These are phyloP conservation scores for Rhynchonycteris naso DNA, from an alignment of 2,797 vertebrate genomes.

Conservation along the genomic window DNA sequence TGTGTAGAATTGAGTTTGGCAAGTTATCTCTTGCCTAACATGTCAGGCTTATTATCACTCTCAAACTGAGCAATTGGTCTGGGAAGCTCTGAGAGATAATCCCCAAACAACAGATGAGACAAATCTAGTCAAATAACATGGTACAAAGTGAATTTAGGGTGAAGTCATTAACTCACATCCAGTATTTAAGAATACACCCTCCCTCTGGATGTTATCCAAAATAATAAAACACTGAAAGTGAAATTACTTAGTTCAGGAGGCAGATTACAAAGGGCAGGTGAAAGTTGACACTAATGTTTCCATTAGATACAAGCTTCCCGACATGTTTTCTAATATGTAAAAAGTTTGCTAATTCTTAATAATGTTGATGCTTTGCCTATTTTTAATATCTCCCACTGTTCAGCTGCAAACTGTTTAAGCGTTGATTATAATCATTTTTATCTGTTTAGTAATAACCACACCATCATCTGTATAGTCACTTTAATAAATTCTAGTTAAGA, in stretches of 20 bases:
- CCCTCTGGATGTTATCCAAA: neutral
- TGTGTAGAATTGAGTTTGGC: neutral
- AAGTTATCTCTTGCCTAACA: neutral
- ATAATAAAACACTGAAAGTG: neutral
- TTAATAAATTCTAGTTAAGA: conserved; percentile 51
- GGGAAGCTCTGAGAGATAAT: neutral
- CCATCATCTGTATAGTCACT: conserved; percentile 4
- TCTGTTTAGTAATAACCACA: conserved; percentile 23
- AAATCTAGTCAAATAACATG: neutral
- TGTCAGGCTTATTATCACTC: neutral
- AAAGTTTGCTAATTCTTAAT: conserved; percentile 35
- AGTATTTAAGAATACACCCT: neutral
- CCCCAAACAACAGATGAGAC: neutral
- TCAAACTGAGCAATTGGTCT: neutral
- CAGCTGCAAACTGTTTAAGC: conserved; percentile 3
- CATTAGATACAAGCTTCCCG: neutral
- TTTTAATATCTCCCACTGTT: conserved; percentile 24
- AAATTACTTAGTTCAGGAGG: neutral
- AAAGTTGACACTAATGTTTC: neutral
- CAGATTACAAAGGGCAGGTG: neutral
- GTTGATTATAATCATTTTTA: neutral
- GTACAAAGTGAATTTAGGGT: neutral
- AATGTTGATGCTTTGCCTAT: conserved; percentile 12
- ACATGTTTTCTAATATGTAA: conserved; percentile 39
- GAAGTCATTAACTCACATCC: neutral